Evolutionary conservation across 2,888 invertebrate genomes (phyloP).

Genomic region (Synanthedon myopaeformis): DNA sequence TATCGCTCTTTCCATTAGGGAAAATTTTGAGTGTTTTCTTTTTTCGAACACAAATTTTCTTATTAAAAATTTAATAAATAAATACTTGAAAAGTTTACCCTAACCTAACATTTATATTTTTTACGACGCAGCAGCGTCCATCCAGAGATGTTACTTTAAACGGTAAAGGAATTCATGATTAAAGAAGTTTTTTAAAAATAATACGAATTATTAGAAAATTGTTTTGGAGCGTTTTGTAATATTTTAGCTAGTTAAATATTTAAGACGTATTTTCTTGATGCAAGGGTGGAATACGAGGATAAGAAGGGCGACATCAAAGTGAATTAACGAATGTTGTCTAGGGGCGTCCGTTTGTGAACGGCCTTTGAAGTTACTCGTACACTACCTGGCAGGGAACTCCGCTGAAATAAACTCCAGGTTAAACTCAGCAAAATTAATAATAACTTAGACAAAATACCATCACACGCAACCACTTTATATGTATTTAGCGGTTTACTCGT

Average conservation of each 20-base stretch:
- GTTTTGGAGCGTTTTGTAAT: slow-evolving; percentile 47
- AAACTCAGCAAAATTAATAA: background rate
- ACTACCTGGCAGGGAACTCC: slow-evolving; percentile 48
- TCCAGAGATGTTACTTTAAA: background rate
- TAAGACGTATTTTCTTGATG: slow-evolving; percentile 63
- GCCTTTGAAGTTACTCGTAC: slow-evolving; percentile 50
- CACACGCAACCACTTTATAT: background rate
- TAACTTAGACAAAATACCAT: background rate
- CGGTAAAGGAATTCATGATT: background rate
- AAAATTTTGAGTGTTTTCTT: too few relatives aligned
- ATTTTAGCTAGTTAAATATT: slow-evolving; percentile 57
- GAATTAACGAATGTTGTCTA: slow-evolving; percentile 69
- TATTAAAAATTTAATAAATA: background rate
- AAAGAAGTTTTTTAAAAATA: slow-evolving; percentile 1
- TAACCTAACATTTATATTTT: too few relatives aligned
- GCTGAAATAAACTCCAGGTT: background rate
- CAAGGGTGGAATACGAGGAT: slow-evolving; percentile 20
- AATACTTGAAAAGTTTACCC: background rate
- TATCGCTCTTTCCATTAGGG: too few relatives aligned
- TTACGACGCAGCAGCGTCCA: background rate
- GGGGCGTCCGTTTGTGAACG: slow-evolving; percentile 65
- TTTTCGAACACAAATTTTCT: too few relatives aligned
- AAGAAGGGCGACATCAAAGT: slow-evolving; percentile 62
- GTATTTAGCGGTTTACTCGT: background rate
- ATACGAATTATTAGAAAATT: slow-evolving; percentile 35